Conservation (phyloP, 2,113 vertebrate genomes). For the Noctilio leporinus region DNA sequence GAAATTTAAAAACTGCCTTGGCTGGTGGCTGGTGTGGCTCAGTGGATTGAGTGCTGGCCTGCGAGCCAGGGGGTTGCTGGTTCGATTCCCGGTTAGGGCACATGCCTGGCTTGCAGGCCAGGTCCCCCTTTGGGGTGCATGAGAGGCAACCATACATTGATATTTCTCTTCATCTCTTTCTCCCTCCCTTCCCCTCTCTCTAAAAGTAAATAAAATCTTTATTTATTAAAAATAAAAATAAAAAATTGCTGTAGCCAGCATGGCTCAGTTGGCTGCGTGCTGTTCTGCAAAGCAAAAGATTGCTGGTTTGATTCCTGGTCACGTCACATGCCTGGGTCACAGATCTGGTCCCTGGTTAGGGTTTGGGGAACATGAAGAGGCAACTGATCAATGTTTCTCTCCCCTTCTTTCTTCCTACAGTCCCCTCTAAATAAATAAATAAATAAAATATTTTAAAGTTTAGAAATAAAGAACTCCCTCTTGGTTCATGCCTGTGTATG, state of each 20-base stretch:
- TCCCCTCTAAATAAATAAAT: not conserved
- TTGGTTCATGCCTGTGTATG: no score
- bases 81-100: not conserved
- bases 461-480: not conserved
- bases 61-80: not conserved
- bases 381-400: not conserved
- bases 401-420: not conserved
- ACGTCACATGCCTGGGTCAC: no score
- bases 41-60: not conserved
- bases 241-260: no score
- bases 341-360: not conserved
- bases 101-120: not conserved
- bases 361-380: not conserved
- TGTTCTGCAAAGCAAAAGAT: no score
- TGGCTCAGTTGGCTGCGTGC: no score
- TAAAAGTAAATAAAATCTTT: not conserved
- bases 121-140: not conserved
- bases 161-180: not conserved
- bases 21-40: not conserved
- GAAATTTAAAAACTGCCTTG: not conserved
- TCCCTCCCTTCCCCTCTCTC: not conserved
- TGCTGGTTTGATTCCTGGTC: no score
- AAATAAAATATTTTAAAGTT: not conserved
- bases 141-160: not conserved
- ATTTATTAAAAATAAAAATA: not conserved